Conservation (phyloP, 2,113 vertebrate genomes). For the Numida meleagris region DNA sequence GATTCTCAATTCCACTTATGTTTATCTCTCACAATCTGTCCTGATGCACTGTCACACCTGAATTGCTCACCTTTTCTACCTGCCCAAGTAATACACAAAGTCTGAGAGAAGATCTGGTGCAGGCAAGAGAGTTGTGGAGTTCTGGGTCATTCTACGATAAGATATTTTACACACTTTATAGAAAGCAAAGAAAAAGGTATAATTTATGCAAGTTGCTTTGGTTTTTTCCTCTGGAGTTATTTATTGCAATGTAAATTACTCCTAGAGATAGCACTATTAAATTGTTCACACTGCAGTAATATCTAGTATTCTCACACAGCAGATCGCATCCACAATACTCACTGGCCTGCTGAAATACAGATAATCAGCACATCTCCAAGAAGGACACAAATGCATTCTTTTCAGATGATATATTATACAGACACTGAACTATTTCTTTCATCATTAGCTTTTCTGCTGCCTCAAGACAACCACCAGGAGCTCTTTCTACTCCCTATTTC, state of each 20-base stretch:
- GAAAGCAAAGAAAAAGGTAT: background rate
- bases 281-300: background rate
- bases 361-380: background rate
- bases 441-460: slow-evolving; percentile 67
- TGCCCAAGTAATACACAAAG: background rate
- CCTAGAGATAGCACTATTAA: background rate
- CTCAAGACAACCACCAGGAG: slow-evolving; percentile 57
- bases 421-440: slow-evolving; percentile 58
- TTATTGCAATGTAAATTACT: slow-evolving; percentile 10
- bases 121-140: background rate
- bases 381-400: slow-evolving; percentile 42
- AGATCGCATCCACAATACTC: slow-evolving; percentile 14
- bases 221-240: background rate
- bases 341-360: slow-evolving; percentile 17
- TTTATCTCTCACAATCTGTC: background rate
- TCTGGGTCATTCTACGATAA: background rate
- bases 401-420: slow-evolving; percentile 51
- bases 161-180: background rate
- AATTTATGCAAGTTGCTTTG: background rate
- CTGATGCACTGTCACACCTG: background rate
- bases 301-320: background rate
- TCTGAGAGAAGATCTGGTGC: background rate
- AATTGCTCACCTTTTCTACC: background rate
- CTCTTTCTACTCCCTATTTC: slow-evolving; percentile 38
- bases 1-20: background rate